Evolutionary conservation across 2,797 vertebrate genomes (phyloP).

Genomic region (Mionectes olivaceus): DNA sequence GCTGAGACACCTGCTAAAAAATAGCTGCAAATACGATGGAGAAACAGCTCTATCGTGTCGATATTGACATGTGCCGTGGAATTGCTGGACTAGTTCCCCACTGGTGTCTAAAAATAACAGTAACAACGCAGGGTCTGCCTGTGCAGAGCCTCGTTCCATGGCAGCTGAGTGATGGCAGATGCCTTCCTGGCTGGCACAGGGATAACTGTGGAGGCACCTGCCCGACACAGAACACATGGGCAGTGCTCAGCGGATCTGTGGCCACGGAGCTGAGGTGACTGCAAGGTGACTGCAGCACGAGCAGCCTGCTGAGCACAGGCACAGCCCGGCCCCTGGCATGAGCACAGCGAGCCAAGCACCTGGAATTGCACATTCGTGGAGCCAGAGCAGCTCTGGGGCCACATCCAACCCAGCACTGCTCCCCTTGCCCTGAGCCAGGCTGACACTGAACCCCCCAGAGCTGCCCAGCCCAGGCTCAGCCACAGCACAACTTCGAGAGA

Average conservation of each 20-base stretch:
- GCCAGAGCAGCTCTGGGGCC: neutral
- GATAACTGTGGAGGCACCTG: neutral
- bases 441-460: neutral
- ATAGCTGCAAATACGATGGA: neutral
- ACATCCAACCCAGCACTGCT: accelerated
- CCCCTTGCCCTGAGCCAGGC: neutral
- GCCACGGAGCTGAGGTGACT: neutral
- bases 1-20: neutral
- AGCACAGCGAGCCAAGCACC: accelerated
- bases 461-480: neutral
- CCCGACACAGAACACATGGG: neutral
- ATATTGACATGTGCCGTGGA: neutral
- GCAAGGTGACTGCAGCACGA: neutral
- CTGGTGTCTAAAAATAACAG: neutral
- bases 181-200: neutral
- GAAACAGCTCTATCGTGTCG: neutral
- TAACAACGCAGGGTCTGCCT: neutral
- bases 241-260: neutral
- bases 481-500: neutral
- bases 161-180: neutral
- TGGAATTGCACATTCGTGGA: accelerated
- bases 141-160: neutral
- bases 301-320: neutral
- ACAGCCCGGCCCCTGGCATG: neutral
- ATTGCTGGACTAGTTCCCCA: neutral